Evolutionary conservation across 2,888 invertebrate genomes (phyloP), one percentile per base, ranked within the genome.

Genomic region (Mythimna loreyi): DNA sequence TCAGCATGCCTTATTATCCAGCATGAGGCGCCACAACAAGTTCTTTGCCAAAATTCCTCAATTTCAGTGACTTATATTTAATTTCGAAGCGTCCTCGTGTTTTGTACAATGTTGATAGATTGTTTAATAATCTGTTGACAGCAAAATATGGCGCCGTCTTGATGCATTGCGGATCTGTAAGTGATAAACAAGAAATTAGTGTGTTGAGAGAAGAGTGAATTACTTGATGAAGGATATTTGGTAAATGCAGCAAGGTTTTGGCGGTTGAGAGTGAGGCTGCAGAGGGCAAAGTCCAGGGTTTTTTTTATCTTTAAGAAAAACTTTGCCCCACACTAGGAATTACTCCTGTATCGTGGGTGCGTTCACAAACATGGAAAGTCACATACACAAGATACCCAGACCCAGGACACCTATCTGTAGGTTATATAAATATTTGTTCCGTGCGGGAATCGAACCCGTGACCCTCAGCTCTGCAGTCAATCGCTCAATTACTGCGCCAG

Each of bases 121-220:
- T 9, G 21, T 33, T 49, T 72, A 60, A 75, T 75, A 47, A 23
- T 11, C 23, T 47, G 78, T 65, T 73, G 75, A 75, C 56, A 63
- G 16, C 3, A 1, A 16, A 23, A 59, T 45, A 60, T 78, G 73
- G 59, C 78, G 50, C n/a, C 40, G 43, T 52, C 40, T 50, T 11
- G 30, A 30, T 33, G 45, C 49, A 49, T 4, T 9, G 25, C 33
- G 11, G 47, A 69, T 1, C 59, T 40, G n/a, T 55, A 52, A 6
- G 30, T 33, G 62, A 58, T 49, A 75, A 21, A 59, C 33, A 56
- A 40, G 47, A 45, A 3, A 75, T 75, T 75, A 64, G 28, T 19
- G 7, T 6, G 78, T 4, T 40, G 78, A 75, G n/a, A 50, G 55
- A 6, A 19, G 25, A 23, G 9, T 25, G 30, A 50, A 63, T 52